Evolutionary conservation across 2,113 vertebrate species (phyloP).

Genomic region (Mola mola): DNA sequence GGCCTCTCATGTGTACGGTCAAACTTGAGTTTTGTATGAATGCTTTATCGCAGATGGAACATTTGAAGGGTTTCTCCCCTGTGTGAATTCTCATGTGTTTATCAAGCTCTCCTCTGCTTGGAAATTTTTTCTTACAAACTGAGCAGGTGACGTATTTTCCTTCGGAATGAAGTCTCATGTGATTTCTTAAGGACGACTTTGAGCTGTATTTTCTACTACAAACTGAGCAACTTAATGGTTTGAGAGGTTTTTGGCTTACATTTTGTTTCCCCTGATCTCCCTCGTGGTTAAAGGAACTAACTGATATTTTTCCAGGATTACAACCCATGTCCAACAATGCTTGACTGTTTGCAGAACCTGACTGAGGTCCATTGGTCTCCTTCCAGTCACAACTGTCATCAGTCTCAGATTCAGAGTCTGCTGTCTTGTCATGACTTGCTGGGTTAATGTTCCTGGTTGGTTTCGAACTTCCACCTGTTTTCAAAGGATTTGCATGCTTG

Average conservation of each 20-base stretch:
- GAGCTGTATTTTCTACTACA: background rate
- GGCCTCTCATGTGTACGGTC: background rate
- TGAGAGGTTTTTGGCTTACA: background rate
- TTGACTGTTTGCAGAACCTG: too few relatives aligned
- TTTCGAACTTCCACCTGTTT: too few relatives aligned
- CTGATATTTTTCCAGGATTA: background rate
- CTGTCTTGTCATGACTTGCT: background rate
- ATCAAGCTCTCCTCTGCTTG: background rate
- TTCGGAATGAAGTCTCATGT: too few relatives aligned
- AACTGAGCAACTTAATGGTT: background rate
- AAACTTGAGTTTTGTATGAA: background rate
- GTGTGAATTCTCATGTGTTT: slow-evolving; percentile 27
- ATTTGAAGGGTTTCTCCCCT: slow-evolving; percentile 16
- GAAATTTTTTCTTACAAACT: background rate
- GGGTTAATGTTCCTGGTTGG: too few relatives aligned
- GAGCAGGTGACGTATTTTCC: background rate
- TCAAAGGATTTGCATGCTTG: too few relatives aligned
- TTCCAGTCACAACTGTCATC: background rate
- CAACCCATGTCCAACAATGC: background rate
- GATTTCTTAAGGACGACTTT: background rate
- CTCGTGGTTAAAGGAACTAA: background rate
- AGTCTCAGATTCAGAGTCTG: background rate
- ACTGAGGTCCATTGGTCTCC: background rate
- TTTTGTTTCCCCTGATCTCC: background rate
- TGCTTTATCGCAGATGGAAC: slow-evolving; percentile 6